Conservation (phyloP, 2,888 invertebrate species). For the Latrodectus elegans region DNA sequence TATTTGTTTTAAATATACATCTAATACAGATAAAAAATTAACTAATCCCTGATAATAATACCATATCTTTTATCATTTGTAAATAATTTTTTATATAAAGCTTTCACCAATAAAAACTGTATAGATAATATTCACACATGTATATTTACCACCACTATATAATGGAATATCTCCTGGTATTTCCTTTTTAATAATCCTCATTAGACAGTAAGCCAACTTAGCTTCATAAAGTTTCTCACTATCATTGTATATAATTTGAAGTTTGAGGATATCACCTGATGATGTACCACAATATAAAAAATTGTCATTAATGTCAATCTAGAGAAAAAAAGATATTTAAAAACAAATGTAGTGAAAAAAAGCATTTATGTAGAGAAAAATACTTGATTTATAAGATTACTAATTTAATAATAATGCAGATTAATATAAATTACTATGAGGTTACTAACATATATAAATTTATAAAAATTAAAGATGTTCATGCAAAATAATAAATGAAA, state of each 20-base stretch:
- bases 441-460: too few relatives aligned
- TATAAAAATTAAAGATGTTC: too few relatives aligned
- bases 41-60: too few relatives aligned
- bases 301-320: slow-evolving; percentile 82
- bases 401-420: neutral
- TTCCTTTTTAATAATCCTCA: slow-evolving; percentile 45
- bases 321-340: slow-evolving; percentile 45
- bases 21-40: too few relatives aligned
- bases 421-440: neutral
- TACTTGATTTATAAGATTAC: neutral
- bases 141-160: slow-evolving; percentile 49
- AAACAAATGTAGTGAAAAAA: neutral
- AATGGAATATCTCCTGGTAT: slow-evolving; percentile 44
- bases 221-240: slow-evolving; percentile 42
- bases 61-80: too few relatives aligned
- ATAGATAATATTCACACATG: neutral
- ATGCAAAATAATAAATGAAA: too few relatives aligned
- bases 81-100: too few relatives aligned
- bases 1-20: too few relatives aligned
- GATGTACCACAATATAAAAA: slow-evolving; percentile 88
- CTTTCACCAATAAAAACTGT: neutral
- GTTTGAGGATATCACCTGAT: slow-evolving; percentile 84
- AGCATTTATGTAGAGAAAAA: neutral
- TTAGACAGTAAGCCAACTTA: slow-evolving; percentile 37
- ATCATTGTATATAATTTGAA: slow-evolving; percentile 59